These are phyloP conservation scores for Anhinga anhinga DNA, from an alignment of 2,113 vertebrate species.

Conservation along the genomic window DNA sequence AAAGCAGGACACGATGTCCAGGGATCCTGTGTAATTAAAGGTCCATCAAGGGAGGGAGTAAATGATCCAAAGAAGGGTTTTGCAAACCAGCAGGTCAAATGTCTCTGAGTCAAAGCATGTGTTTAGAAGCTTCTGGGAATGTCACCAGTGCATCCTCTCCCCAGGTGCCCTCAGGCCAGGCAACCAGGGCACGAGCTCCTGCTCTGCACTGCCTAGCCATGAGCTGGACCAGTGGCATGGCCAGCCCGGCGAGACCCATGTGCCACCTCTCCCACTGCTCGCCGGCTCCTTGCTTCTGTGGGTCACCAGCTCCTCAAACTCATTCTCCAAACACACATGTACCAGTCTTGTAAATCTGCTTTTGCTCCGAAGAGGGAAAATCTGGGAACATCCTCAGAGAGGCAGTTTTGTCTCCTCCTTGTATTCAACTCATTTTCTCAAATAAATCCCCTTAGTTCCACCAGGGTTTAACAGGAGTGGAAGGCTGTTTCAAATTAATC, in stretches of 20 bases:
- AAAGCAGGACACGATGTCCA: neutral
- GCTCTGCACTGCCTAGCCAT: neutral
- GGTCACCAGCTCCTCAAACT: neutral
- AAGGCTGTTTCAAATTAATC: neutral
- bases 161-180: neutral
- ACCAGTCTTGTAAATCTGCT: neutral
- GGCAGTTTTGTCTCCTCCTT: neutral
- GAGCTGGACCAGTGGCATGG: neutral
- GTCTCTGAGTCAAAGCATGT: neutral
- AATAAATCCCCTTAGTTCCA: neutral
- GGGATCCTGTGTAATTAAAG: neutral
- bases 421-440: neutral
- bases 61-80: neutral
- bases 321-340: rapidly evolving
- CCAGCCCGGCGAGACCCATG: rapidly evolving
- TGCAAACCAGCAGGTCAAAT: neutral
- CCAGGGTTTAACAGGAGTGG: neutral
- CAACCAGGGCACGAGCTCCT: rapidly evolving
- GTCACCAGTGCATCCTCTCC: neutral
- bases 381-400: neutral
- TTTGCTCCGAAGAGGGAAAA: neutral
- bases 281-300: neutral
- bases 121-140: neutral
- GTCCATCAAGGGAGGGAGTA: neutral
- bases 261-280: neutral